Conservation (phyloP, 2,797 vertebrate genomes). For the Gadopsis bispinosus region DNA sequence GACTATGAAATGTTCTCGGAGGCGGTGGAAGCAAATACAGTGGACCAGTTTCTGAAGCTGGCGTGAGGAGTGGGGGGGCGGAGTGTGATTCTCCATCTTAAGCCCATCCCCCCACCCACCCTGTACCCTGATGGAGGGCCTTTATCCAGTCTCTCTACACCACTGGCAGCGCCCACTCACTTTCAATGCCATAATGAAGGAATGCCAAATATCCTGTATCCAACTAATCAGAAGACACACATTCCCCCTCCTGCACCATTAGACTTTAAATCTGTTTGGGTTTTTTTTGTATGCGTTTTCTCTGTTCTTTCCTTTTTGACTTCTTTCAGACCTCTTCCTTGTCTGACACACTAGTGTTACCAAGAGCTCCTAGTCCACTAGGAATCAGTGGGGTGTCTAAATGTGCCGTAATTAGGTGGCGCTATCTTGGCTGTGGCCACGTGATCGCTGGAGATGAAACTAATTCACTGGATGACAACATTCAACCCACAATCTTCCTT, state of each 20-base stretch:
- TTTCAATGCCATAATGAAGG: constrained; percentile 78
- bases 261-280: constrained; percentile 46
- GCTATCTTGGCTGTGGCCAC: constrained; percentile 61
- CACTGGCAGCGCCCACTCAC: constrained; percentile 54
- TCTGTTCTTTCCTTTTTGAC: constrained; percentile 31
- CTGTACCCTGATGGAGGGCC: constrained; percentile 38
- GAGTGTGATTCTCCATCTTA: constrained; percentile 29
- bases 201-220: constrained; percentile 83
- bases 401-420: constrained; percentile 67
- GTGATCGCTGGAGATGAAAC: constrained; percentile 62
- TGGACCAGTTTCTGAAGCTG: constrained; percentile 94
- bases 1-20: constrained; percentile 93
- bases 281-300: constrained; percentile 31
- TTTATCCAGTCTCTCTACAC: constrained; percentile 54
- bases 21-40: constrained; percentile 91
- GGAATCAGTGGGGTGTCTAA: constrained; percentile 51
- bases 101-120: constrained; percentile 11
- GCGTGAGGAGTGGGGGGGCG: constrained; percentile 78
- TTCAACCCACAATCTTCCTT: constrained; percentile 54
- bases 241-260: constrained; percentile 50
- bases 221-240: constrained; percentile 71
- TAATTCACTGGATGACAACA: constrained; percentile 69
- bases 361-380: constrained; percentile 50
- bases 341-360: constrained; percentile 49
- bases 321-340: constrained; percentile 19